These are phyloP conservation scores for Cheiracanthium punctorium DNA, from an alignment of 2,888 invertebrate genomes.

Conservation along the genomic window DNA sequence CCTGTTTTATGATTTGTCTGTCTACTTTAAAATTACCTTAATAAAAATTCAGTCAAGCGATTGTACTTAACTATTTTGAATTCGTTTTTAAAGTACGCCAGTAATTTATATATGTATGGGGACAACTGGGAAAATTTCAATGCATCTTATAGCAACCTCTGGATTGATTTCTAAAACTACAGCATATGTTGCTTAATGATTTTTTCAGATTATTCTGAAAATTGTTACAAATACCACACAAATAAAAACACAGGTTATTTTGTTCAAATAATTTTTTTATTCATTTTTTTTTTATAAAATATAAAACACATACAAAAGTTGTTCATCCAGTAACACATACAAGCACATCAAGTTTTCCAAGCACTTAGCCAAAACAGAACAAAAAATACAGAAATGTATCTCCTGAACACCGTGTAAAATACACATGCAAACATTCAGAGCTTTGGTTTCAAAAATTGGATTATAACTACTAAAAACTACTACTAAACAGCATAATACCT, in stretches of 20 bases:
- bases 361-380: slow-evolving; percentile 61
- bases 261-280: slow-evolving; percentile 51
- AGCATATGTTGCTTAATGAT: no score
- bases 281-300: slow-evolving; percentile 64
- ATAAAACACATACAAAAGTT: slow-evolving; percentile 69
- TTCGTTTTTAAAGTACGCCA: no score
- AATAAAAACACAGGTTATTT: slow-evolving; percentile 9
- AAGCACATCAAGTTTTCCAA: slow-evolving; percentile 65
- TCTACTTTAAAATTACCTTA: no score
- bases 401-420: slow-evolving; percentile 46
- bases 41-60: no score
- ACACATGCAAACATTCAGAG: slow-evolving; percentile 57
- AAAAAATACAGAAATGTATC: slow-evolving; percentile 58
- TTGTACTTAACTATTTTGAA: no score
- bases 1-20: no score
- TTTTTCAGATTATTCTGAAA: no score
- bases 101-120: no score
- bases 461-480: slow-evolving; percentile 53
- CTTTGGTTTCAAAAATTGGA: slow-evolving; percentile 64
- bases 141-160: no score
- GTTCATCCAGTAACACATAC: slow-evolving; percentile 69
- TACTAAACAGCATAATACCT: slow-evolving; percentile 54
- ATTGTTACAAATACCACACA: not conserved
- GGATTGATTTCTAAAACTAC: no score
- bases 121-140: no score